Evolutionary conservation across 2,888 invertebrate species (phyloP).

Genomic region (Callimorpha dominula): DNA sequence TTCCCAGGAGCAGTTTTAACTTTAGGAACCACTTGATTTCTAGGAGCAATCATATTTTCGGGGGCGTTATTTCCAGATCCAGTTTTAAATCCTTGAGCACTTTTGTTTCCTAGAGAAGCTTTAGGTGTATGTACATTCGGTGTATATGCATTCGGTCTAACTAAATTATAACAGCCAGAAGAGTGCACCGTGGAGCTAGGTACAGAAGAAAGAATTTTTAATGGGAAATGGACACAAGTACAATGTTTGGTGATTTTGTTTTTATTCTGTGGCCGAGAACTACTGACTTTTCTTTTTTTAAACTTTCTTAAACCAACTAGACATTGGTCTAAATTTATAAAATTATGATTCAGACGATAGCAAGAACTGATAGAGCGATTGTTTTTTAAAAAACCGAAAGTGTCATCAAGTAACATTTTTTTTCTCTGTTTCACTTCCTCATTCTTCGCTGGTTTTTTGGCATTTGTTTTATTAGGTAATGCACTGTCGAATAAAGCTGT

Average conservation of each 20-base stretch:
- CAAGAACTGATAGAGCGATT: constrained; percentile 25
- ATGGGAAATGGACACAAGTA: constrained; percentile 2
- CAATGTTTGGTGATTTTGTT: neutral
- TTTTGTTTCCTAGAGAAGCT: neutral
- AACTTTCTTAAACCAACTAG: constrained; percentile 30
- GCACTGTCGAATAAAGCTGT: constrained; percentile 21
- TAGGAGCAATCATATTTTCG: neutral
- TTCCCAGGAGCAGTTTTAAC: neutral
- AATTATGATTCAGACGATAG: constrained; percentile 22
- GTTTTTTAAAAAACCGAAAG: constrained; percentile 47
- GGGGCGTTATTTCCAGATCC: neutral
- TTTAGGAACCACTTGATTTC: neutral
- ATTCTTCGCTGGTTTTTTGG: constrained; percentile 18
- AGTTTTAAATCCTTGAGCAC: neutral
- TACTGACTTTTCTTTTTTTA: constrained; percentile 20
- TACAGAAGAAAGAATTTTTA: neutral
- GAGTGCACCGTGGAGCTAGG: neutral
- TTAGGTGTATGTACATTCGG: neutral
- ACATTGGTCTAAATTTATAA: constrained; percentile 24
- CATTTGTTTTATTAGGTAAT: constrained; percentile 22
- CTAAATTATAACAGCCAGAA: neutral
- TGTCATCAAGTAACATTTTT: constrained; percentile 31
- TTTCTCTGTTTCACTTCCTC: constrained; percentile 10
- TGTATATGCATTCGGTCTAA: neutral
- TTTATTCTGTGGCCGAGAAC: constrained; percentile 1